These are phyloP conservation scores for Hormaphis cornu DNA, from an alignment of 1,140 invertebrate genomes.

Conservation along the genomic window DNA sequence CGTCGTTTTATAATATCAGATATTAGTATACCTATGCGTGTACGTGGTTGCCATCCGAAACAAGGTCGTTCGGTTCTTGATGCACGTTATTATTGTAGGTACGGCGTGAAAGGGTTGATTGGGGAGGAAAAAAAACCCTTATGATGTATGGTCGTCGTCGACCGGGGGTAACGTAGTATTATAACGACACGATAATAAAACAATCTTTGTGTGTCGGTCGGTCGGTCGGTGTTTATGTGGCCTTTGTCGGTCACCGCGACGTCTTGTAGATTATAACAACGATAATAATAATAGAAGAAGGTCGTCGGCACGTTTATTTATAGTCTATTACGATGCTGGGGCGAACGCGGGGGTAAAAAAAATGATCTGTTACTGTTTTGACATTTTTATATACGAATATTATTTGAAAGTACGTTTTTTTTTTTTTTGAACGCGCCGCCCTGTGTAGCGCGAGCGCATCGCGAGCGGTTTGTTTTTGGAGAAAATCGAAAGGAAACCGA, in stretches of 20 bases:
- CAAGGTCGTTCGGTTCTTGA: slow-evolving; percentile 3
- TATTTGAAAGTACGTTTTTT: too few relatives aligned
- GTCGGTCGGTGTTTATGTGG: neutral
- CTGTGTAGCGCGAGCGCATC: too few relatives aligned
- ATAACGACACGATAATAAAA: neutral
- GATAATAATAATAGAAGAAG: too few relatives aligned
- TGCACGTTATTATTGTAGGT: too few relatives aligned
- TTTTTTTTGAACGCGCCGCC: too few relatives aligned
- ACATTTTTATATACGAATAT: too few relatives aligned
- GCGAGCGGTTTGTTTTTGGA: neutral
- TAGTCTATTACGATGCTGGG: neutral
- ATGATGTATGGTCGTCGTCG: slow-evolving; percentile 1
- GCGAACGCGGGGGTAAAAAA: neutral
- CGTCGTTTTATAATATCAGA: neutral
- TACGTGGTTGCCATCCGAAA: neutral
- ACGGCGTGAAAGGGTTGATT: neutral
- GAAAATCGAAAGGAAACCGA: slow-evolving; percentile 15
- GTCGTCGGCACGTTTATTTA: neutral
- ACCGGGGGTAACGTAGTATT: neutral
- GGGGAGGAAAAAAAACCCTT: neutral
- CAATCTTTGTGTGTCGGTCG: neutral
- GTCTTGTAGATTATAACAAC: neutral
- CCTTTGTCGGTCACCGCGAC: slow-evolving; percentile 17
- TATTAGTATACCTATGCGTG: too few relatives aligned
- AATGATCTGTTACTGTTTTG: too few relatives aligned